A percentile compares a stretch with the other conserved stretches of the same genome.
Evolutionary conservation across 2,113 vertebrate genomes (phyloP).

Genomic region (human): DNA sequence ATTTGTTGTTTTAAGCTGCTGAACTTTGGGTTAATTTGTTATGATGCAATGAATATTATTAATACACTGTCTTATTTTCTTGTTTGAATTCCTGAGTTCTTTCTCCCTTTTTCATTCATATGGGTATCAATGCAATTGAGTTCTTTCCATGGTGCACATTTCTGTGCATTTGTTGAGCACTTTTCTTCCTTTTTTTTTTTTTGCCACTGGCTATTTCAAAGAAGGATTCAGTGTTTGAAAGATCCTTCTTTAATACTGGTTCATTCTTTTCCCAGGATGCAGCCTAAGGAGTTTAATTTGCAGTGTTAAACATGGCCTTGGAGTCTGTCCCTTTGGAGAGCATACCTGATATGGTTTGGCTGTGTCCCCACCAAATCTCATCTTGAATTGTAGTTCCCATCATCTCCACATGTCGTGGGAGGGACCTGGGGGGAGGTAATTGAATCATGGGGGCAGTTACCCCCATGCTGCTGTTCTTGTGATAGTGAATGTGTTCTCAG

Average conservation of each 20-base stretch:
- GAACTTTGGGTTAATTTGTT: background rate
- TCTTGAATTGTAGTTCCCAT: too few relatives aligned
- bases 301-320: background rate
- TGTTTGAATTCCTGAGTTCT: background rate
- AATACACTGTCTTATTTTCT: background rate
- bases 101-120: background rate
- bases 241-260: background rate
- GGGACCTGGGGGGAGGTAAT: too few relatives aligned
- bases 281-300: background rate
- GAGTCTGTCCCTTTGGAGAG: background rate
- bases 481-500: too few relatives aligned
- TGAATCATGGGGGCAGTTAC: too few relatives aligned
- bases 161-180: background rate
- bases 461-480: too few relatives aligned
- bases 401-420: too few relatives aligned
- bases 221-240: background rate
- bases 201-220: background rate
- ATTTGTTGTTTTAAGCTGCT: background rate
- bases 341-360: too few relatives aligned
- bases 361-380: too few relatives aligned
- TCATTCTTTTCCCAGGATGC: background rate
- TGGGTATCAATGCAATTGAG: fast-evolving
- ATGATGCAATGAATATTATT: background rate
- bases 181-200: background rate
- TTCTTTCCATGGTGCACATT: background rate